Evolutionary conservation across 2,888 invertebrate species (phyloP).

Genomic region (Rhingia campestris): DNA sequence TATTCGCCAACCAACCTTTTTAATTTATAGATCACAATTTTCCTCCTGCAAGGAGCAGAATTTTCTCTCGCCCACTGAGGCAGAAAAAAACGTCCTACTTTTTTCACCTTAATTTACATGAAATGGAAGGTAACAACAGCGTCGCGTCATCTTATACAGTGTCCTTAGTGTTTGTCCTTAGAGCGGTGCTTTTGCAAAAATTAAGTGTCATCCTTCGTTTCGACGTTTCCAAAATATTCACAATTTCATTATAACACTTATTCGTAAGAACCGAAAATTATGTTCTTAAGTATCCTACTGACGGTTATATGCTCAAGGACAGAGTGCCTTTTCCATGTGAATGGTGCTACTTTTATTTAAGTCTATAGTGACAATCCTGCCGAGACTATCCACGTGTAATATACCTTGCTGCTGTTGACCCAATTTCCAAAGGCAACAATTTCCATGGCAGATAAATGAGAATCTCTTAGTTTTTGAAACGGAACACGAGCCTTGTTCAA

Average conservation of each 20-base stretch:
- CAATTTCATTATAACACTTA: conserved; percentile 59
- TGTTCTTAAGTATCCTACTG: conserved; percentile 34
- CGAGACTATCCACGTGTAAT: too few species aligned
- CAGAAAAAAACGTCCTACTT: conserved; percentile 6
- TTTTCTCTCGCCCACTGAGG: conserved; percentile 7
- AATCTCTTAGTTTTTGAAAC: conserved; percentile 29
- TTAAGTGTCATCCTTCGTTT: conserved; percentile 53
- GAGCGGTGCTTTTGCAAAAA: conserved; percentile 41
- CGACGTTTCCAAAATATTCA: conserved; percentile 50
- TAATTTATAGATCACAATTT: conserved; percentile 54
- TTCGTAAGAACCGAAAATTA: conserved; percentile 31
- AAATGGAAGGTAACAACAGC: conserved; percentile 27
- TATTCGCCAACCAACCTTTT: neutral
- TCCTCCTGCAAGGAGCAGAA: conserved; percentile 6
- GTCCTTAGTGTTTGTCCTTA: conserved; percentile 31
- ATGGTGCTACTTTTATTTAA: neutral
- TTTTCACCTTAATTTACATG: conserved; percentile 50
- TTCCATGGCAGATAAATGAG: conserved; percentile 24
- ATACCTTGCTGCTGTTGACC: conserved; percentile 39
- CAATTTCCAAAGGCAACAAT: conserved; percentile 21
- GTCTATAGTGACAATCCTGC: conserved; percentile 2
- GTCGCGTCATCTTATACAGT: conserved; percentile 23
- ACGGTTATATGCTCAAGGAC: conserved; percentile 4
- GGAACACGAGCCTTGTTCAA: conserved; percentile 42
- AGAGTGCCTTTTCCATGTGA: neutral